These are phyloP conservation scores for Neomicropteryx cornuta DNA, from an alignment of 1,140 invertebrate species.

Conservation along the genomic window DNA sequence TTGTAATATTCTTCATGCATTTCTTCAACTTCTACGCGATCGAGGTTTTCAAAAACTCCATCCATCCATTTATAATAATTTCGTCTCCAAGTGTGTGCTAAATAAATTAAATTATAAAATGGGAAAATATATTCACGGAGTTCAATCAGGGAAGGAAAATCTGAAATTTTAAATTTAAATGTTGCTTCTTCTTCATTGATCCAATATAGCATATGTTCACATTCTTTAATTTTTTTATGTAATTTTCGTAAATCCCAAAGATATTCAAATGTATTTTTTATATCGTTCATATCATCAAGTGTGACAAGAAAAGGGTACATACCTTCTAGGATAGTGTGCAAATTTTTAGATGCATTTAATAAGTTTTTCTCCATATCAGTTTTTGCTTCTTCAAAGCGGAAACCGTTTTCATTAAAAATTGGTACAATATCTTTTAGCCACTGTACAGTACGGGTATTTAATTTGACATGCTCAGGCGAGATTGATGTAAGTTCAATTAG, in stretches of 20 bases:
- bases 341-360: slow-evolving; percentile 45
- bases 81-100: slow-evolving; percentile 50
- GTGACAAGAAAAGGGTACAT: slow-evolving; percentile 46
- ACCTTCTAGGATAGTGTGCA: slow-evolving; percentile 50
- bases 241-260: slow-evolving; percentile 52
- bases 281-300: slow-evolving; percentile 50
- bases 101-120: slow-evolving; percentile 46
- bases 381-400: slow-evolving; percentile 58
- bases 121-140: slow-evolving; percentile 47
- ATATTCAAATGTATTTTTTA: slow-evolving; percentile 41
- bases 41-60: slow-evolving; percentile 65
- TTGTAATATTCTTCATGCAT: slow-evolving; percentile 50
- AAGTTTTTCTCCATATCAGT: slow-evolving; percentile 59
- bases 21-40: slow-evolving; percentile 49
- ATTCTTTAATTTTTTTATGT: slow-evolving; percentile 50
- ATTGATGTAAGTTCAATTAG: slow-evolving; percentile 49
- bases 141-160: slow-evolving; percentile 57
- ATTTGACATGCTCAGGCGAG: slow-evolving; percentile 41
- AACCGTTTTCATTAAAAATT: slow-evolving; percentile 48
- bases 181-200: slow-evolving; percentile 72
- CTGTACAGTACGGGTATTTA: slow-evolving; percentile 46
- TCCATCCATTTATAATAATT: slow-evolving; percentile 69
- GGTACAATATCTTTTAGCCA: slow-evolving; percentile 52
- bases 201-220: slow-evolving; percentile 56
- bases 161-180: slow-evolving; percentile 57